These are phyloP conservation scores for Cheilosia impressa DNA, from an alignment of 2,888 invertebrate genomes.

Conservation along the genomic window DNA sequence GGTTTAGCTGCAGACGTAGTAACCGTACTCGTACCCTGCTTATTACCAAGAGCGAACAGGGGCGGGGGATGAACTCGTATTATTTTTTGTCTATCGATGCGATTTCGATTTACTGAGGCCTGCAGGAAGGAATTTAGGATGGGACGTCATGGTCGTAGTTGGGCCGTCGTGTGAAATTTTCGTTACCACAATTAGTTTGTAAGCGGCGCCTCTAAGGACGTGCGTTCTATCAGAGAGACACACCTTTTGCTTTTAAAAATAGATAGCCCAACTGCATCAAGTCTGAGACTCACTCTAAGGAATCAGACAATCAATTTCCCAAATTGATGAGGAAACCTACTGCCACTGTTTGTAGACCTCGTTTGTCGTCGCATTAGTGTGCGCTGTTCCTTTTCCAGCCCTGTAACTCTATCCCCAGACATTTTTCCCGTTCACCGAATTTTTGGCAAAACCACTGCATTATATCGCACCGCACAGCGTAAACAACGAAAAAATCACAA, in stretches of 20 bases:
- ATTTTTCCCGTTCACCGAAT: conserved; percentile 47
- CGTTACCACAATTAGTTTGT: conserved; percentile 6
- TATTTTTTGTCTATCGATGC: conserved; percentile 57
- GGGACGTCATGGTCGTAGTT: conserved; percentile 41
- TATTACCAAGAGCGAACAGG: conserved; percentile 7
- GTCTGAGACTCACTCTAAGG: neutral
- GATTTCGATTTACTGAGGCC: conserved; percentile 52
- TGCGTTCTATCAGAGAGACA: too few relatives aligned
- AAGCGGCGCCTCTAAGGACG: too few relatives aligned
- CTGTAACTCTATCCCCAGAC: conserved; percentile 34
- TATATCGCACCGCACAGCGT: conserved; percentile 40
- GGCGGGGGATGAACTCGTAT: conserved; percentile 26
- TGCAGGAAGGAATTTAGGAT: conserved; percentile 21
- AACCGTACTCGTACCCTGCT: conserved; percentile 3
- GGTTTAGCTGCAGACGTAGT: conserved; percentile 20
- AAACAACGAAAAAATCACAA: conserved; percentile 41
- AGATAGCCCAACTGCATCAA: neutral
- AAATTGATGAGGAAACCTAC: neutral
- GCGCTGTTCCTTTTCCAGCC: neutral
- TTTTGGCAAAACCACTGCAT: conserved; percentile 62
- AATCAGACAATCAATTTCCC: neutral
- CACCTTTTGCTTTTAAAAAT: too few relatives aligned
- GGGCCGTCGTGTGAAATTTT: conserved; percentile 17
- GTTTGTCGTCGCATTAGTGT: neutral
- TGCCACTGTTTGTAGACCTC: conserved; percentile 2